These are phyloP conservation scores for Caiman crocodilus DNA, from an alignment of 2,797 vertebrate genomes.

Conservation along the genomic window DNA sequence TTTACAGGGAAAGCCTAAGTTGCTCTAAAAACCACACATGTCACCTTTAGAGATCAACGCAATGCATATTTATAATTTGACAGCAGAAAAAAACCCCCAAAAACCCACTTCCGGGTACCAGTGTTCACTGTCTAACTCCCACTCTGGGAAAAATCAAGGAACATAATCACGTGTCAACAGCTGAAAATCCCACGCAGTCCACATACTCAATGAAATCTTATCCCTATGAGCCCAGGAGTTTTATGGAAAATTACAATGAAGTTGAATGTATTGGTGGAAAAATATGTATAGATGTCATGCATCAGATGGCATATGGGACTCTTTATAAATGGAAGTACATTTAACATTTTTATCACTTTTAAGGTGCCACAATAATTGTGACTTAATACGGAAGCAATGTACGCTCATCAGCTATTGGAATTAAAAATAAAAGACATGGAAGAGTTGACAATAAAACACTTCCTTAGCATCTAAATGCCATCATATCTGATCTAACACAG, in stretches of 20 bases:
- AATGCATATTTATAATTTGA: not conserved
- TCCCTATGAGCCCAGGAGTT: not conserved
- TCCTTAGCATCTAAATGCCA: not conserved
- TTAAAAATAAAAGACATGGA: not conserved
- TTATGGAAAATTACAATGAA: not conserved
- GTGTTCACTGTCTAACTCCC: not conserved
- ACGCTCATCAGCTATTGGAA: not conserved
- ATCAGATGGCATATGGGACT: not conserved
- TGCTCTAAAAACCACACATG: not conserved
- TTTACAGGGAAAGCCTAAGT: not conserved
- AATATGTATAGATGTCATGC: not conserved
- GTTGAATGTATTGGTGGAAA: not conserved
- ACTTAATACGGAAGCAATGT: not conserved
- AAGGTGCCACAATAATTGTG: not conserved
- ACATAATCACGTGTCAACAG: accelerated
- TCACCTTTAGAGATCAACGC: not conserved
- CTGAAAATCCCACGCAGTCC: not conserved
- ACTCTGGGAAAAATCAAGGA: not conserved
- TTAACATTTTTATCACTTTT: not conserved
- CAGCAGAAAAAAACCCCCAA: not conserved
- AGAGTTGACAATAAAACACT: not conserved
- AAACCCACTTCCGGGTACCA: not conserved
- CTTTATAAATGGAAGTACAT: not conserved
- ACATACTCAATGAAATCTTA: not conserved
- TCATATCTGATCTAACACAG: not conserved